phyloP scores from a whole-genome alignment of 2,888 invertebrate species.

The Drosophila antonietae region DNA sequence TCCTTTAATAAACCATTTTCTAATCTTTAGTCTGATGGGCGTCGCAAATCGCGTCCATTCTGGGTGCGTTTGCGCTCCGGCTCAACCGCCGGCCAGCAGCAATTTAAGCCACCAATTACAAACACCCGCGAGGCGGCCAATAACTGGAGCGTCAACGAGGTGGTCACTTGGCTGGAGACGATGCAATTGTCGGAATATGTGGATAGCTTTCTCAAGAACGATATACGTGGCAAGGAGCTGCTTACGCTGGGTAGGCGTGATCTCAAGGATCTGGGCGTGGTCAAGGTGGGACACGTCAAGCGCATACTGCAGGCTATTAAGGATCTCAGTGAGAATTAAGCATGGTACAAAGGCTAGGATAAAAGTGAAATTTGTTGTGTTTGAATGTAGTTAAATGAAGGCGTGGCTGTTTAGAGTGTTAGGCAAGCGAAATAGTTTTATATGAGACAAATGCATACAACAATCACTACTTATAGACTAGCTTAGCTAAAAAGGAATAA shows the following conservation, averaged over 20 bases:
- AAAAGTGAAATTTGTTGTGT: slow-evolving; percentile 40
- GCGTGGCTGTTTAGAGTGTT: slow-evolving; percentile 42
- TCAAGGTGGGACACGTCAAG: slow-evolving; percentile 98
- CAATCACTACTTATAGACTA: slow-evolving; percentile 78
- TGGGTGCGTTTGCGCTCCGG: slow-evolving; percentile 88
- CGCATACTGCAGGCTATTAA: slow-evolving; percentile 96
- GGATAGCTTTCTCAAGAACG: slow-evolving; percentile 95
- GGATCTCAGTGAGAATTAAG: slow-evolving; percentile 87
- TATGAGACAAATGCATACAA: slow-evolving; percentile 68
- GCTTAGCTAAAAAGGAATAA: slow-evolving; percentile 60
- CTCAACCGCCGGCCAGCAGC: slow-evolving; percentile 78
- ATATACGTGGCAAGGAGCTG: slow-evolving; percentile 95
- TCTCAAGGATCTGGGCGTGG: slow-evolving; percentile 95
- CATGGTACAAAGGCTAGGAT: slow-evolving; percentile 26
- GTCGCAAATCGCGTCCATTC: slow-evolving; percentile 88
- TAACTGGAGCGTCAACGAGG: slow-evolving; percentile 94
- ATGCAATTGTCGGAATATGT: slow-evolving; percentile 95
- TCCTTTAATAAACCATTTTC: neutral
- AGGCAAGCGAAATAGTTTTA: slow-evolving; percentile 44
- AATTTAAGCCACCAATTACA: slow-evolving; percentile 76
- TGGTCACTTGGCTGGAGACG: slow-evolving; percentile 95
- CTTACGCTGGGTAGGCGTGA: slow-evolving; percentile 94
- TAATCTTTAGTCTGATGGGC: slow-evolving; percentile 84
- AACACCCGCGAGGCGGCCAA: slow-evolving; percentile 86
- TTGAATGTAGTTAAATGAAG: slow-evolving; percentile 13